Percentiles rank a stretch among this genome's conserved stretches.
These are phyloP conservation scores for Lamellibrachia columna DNA, from an alignment of 2,888 invertebrate species.

Conservation along the genomic window DNA sequence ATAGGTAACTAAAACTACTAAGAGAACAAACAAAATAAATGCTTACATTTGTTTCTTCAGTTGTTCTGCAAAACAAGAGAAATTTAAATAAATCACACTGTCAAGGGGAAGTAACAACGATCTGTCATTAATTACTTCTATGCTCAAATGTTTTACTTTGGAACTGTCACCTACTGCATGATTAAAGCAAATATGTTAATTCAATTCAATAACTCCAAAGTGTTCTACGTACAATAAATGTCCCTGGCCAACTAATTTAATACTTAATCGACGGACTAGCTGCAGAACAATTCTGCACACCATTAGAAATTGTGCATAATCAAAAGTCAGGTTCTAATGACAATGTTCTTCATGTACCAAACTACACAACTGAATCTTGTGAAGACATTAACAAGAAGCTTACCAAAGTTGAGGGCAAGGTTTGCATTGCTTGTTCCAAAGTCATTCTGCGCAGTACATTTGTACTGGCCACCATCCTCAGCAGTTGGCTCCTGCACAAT, in stretches of 20 bases:
- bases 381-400: not conserved
- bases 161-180: not conserved
- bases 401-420: constrained; percentile 93
- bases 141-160: not conserved
- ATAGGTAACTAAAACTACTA: not conserved
- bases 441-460: constrained; percentile 98
- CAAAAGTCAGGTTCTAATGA: too few relatives aligned
- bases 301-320: too few relatives aligned
- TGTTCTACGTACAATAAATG: not conserved
- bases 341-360: not conserved
- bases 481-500: constrained; percentile 81
- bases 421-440: constrained; percentile 99
- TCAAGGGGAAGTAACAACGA: not conserved
- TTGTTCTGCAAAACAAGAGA: constrained; percentile 1
- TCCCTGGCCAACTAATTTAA: not conserved
- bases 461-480: constrained; percentile 95
- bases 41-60: not conserved
- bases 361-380: not conserved
- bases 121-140: not conserved
- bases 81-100: not conserved
- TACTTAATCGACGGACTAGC: too few relatives aligned
- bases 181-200: too few relatives aligned
- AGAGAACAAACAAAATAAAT: not conserved
- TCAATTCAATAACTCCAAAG: not conserved
- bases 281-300: not conserved